Percentiles rank a stretch among this genome's conserved stretches.
phyloP scores from a whole-genome alignment of 2,888 invertebrate species.

The Epinotia brunnichana region DNA sequence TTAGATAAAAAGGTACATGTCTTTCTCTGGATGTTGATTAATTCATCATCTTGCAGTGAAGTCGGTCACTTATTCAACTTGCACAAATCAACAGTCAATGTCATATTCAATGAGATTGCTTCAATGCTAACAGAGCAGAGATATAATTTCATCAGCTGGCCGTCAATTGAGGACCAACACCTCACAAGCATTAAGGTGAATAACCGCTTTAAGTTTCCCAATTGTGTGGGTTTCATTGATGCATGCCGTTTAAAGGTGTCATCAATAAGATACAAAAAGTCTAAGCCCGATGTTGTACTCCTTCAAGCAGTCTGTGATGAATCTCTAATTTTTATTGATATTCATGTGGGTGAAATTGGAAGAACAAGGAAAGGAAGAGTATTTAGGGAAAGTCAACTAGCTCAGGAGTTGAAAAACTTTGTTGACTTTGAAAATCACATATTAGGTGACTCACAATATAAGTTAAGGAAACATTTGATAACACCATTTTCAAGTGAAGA shows the following conservation, averaged over 20 bases:
- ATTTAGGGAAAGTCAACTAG: conserved; percentile 68
- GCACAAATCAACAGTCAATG: conserved; percentile 72
- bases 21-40: conserved; percentile 71
- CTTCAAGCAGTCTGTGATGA: conserved; percentile 79
- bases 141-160: conserved; percentile 73
- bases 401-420: conserved; percentile 67
- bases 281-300: conserved; percentile 63
- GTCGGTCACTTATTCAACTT: conserved; percentile 69
- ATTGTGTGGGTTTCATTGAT: conserved; percentile 78
- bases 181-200: conserved; percentile 74
- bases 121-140: conserved; percentile 63
- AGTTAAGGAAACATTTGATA: conserved; percentile 69
- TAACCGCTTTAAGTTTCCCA: conserved; percentile 72
- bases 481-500: conserved; percentile 75
- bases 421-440: conserved; percentile 76
- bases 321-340: conserved; percentile 70
- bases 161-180: conserved; percentile 74
- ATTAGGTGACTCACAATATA: conserved; percentile 73
- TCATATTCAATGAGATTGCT: conserved; percentile 73
- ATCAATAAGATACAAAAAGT: conserved; percentile 61
- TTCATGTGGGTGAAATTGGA: conserved; percentile 69
- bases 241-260: conserved; percentile 71
- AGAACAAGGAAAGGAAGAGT: conserved; percentile 68
- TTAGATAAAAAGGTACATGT: conserved; percentile 76
- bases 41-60: conserved; percentile 70